Evolutionary conservation across 2,113 vertebrate genomes (phyloP).

Genomic region (Vulpes ferrilata): DNA sequence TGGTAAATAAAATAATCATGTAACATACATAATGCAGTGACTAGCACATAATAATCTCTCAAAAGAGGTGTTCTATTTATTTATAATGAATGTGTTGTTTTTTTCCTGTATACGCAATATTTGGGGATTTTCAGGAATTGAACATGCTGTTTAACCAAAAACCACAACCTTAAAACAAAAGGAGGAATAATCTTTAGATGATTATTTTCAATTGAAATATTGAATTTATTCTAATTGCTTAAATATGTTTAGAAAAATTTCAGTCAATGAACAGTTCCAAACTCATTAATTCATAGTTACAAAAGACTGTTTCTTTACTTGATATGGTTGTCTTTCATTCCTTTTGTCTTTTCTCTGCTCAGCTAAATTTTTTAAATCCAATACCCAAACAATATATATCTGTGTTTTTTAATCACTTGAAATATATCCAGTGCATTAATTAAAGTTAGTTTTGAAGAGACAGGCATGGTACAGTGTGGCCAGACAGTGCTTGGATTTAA

Average conservation of each 20-base stretch:
- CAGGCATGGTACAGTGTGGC: background rate
- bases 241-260: background rate
- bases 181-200: background rate
- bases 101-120: background rate
- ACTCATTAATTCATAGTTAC: background rate
- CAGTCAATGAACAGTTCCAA: background rate
- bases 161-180: background rate
- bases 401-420: background rate
- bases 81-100: background rate
- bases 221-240: background rate
- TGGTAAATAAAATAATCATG: background rate
- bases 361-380: background rate
- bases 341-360: background rate
- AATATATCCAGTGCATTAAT: background rate
- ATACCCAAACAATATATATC: background rate
- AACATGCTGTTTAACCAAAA: background rate
- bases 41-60: background rate
- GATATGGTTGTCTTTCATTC: background rate
- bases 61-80: background rate
- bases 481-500: background rate
- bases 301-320: background rate
- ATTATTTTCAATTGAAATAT: background rate
- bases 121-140: background rate
- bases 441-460: conserved; percentile 31
- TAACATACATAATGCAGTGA: background rate